Percentiles rank a stretch among this genome's conserved stretches.
Conservation (phyloP, 2,888 invertebrate genomes). For the Amaurobius ferox region DNA sequence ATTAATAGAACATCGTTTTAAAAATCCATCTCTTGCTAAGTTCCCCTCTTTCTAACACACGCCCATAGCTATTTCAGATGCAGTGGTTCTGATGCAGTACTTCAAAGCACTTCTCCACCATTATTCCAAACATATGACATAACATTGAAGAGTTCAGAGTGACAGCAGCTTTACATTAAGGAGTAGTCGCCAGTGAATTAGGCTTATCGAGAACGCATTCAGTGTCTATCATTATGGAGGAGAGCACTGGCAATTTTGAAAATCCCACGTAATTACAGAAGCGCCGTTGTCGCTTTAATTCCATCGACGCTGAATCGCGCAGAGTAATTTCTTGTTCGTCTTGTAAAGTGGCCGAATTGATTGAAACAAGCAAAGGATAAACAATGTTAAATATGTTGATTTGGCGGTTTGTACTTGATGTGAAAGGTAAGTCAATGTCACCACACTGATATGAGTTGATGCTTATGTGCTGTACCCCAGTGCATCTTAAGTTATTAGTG, state of each 20-base stretch:
- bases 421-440: too few species aligned
- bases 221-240: neutral
- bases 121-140: neutral
- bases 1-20: too few species aligned
- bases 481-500: too few species aligned
- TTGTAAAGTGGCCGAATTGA: too few species aligned
- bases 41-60: too few species aligned
- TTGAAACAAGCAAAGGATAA: too few species aligned
- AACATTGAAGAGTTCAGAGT: neutral
- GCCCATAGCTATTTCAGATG: neutral
- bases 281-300: neutral
- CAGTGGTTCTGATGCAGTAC: neutral
- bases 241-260: neutral
- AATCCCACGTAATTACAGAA: neutral
- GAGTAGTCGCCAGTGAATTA: neutral
- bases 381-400: too few species aligned
- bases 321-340: too few species aligned
- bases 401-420: too few species aligned
- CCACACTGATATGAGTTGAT: too few species aligned
- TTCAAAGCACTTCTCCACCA: neutral
- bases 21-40: too few species aligned
- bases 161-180: neutral
- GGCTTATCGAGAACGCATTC: neutral
- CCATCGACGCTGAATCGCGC: neutral
- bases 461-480: too few species aligned